Base-by-base conservation (phyloP, 2,797 vertebrate genomes). In the Eupleurogrammus muticus region DNA sequence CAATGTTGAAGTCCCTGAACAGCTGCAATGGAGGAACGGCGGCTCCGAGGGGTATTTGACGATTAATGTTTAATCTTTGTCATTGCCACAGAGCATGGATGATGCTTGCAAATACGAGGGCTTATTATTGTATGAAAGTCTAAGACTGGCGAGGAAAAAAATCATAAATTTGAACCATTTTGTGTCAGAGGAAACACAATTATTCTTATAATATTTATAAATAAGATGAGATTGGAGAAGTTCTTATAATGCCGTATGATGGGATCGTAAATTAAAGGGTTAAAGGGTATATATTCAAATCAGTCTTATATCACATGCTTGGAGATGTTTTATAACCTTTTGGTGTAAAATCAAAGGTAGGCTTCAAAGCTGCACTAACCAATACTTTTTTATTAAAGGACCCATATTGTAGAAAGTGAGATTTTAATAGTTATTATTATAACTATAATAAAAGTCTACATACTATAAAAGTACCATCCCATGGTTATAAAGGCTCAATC, bases 21-120 rank as follows among this genome's bases (percentile, higher is more conserved):
- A 96, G 94, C 95, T 96, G 95, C 79, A 82, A 54, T 0, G 13
- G 73, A 89, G 92, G 83, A 93, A 91, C 86, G 84, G 90, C 89
- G 2, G 71, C 73, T 50, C 80, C 66, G 80, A 88, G 87, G 90
- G 80, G 49, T 48, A 17, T 65, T 51, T 62, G 60, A 63, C 20
- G 6, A 83, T 82, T 86, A 77, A 86, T 81, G 75, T 67, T 76
- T 59, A 24, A 73, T 77, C 71, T 77, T 49, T 58, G 56, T 82
- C 63, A 71, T 56, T 78, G 64, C 63, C 59, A 71, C 35, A 42
- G 51, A 79, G 58, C 6, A 60, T 16, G 58, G 51, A 79, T 17
- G 48, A 59, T 3, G 28, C 5, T 11, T 16, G 4, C 9, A 21
- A 20, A 24, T 48, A 40, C 35, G 21, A 58, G 28, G 28, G 23